Conservation (phyloP, 2,113 vertebrate genomes). For the Campylomormyrus numenius region DNA sequence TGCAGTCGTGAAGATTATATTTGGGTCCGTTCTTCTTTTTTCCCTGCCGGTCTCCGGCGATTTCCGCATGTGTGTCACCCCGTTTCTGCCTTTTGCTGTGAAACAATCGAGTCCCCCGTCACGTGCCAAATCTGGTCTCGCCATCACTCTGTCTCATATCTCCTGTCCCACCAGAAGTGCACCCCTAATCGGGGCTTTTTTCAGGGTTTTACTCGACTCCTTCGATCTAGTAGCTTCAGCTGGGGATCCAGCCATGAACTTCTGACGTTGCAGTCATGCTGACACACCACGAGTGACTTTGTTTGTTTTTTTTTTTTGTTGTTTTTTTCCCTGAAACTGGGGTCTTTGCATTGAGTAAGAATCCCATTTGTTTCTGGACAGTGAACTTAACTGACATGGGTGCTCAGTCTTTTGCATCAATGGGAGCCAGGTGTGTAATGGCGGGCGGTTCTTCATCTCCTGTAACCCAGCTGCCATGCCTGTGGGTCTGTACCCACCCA, state of each 20-base stretch:
- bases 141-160: background rate
- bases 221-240: constrained; percentile 2
- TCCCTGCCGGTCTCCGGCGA: background rate
- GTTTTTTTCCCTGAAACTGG: background rate
- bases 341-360: background rate
- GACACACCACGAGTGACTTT: background rate
- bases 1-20: background rate
- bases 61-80: background rate
- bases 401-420: background rate
- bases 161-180: background rate
- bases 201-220: background rate
- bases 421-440: background rate
- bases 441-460: background rate
- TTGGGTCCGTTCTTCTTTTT: background rate
- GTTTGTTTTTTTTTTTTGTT: background rate
- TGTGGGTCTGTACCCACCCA: background rate
- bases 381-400: background rate
- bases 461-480: background rate
- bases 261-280: background rate
- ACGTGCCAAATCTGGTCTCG: background rate
- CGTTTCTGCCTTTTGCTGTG: background rate
- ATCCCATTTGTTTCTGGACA: background rate
- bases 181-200: background rate
- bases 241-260: background rate
- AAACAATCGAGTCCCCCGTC: background rate